phyloP scores from a whole-genome alignment of 2,113 vertebrate species.

The Cinclus cinclus region DNA sequence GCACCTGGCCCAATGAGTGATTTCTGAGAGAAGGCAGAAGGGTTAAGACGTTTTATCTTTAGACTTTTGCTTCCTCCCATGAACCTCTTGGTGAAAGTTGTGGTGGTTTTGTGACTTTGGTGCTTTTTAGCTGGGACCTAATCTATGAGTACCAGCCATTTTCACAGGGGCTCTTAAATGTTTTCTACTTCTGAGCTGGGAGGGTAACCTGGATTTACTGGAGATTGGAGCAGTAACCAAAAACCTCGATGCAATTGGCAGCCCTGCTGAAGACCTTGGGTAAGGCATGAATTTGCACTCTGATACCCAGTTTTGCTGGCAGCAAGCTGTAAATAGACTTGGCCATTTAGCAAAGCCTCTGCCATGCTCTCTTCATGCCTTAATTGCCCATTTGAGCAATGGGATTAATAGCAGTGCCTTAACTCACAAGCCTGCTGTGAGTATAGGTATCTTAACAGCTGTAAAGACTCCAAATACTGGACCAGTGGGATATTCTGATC shows the following conservation, averaged over 20 bases:
- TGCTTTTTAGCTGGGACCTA: not conserved
- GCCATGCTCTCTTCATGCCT: not conserved
- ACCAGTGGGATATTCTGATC: not conserved
- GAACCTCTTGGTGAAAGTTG: not conserved
- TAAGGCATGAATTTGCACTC: not conserved
- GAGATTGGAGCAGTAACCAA: not conserved
- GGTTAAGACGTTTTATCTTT: slow-evolving; percentile 23
- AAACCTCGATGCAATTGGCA: not conserved
- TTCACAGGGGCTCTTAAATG: not conserved
- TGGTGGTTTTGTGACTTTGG: not conserved
- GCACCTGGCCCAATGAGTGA: not conserved
- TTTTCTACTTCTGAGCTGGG: not conserved
- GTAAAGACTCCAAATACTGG: not conserved
- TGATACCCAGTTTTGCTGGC: not conserved
- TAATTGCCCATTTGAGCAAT: not conserved
- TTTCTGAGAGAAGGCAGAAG: not conserved
- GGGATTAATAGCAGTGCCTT: not conserved
- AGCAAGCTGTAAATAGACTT: not conserved
- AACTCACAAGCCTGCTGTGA: not conserved
- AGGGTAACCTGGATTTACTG: not conserved
- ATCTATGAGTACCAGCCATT: not conserved
- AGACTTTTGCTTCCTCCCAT: not conserved
- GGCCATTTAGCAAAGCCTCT: not conserved
- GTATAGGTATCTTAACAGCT: not conserved
- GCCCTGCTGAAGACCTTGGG: not conserved